Evolutionary conservation across 2,888 invertebrate species (phyloP).

Genomic region (Seira ritae): DNA sequence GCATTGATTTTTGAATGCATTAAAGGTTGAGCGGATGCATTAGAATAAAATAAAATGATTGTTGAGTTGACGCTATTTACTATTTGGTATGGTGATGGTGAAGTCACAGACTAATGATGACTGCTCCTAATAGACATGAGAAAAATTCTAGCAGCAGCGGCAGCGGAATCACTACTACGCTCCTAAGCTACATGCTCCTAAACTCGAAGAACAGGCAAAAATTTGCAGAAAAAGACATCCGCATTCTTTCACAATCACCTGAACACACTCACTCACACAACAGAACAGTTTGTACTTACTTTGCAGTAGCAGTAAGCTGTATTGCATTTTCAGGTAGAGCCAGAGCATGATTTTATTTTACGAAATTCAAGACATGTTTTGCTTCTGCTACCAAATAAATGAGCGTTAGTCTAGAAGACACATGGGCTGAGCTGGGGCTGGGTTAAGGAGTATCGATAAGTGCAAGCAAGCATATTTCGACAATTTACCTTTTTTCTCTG

Average conservation of each 20-base stretch:
- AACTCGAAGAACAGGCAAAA: conserved; percentile 31
- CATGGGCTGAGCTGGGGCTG: too few species aligned
- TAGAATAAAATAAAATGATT: conserved; percentile 4
- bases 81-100: background rate
- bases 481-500: too few species aligned
- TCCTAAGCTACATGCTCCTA: background rate
- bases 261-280: conserved; percentile 5
- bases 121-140: conserved; percentile 7
- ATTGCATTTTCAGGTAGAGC: too few species aligned
- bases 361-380: too few species aligned
- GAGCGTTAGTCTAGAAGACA: too few species aligned
- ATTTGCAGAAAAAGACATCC: conserved; percentile 63
- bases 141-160: conserved; percentile 1
- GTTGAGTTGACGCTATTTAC: background rate
- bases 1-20: background rate
- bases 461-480: too few species aligned
- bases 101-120: background rate
- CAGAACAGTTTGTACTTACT: too few species aligned
- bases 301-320: too few species aligned
- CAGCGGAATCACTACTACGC: background rate
- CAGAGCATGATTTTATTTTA: too few species aligned
- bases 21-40: conserved; percentile 5
- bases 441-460: too few species aligned
- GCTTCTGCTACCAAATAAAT: too few species aligned
- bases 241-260: conserved; percentile 56